A percentile compares a stretch with the other conserved stretches of the same genome.
Evolutionary conservation across 2,888 invertebrate genomes (phyloP).

Genomic region (Hirtodrosophila cameraria): DNA sequence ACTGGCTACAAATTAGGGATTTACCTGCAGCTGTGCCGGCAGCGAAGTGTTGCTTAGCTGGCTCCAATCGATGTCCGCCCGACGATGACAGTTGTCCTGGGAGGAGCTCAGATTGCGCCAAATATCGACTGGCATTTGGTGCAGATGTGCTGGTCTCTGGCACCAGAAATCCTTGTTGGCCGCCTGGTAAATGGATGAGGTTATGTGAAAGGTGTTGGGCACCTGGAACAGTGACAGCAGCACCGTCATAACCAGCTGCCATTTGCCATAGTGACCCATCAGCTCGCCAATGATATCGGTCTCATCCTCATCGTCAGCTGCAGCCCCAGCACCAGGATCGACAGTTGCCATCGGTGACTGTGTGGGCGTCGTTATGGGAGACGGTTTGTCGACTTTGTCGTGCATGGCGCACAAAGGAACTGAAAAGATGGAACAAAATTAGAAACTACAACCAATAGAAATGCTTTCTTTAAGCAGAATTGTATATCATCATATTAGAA

Average conservation of each 20-base stretch:
- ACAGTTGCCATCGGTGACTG: slow-evolving; percentile 52
- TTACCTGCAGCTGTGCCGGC: slow-evolving; percentile 65
- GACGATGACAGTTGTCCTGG: slow-evolving; percentile 86
- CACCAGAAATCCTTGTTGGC: slow-evolving; percentile 89
- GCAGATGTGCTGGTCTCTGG: slow-evolving; percentile 86
- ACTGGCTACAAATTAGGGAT: slow-evolving; percentile 4
- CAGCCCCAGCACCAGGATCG: slow-evolving; percentile 37
- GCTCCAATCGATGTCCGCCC: slow-evolving; percentile 85
- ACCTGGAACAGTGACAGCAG: slow-evolving; percentile 90
- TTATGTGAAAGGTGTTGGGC: slow-evolving; percentile 92
- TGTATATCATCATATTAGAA: too few species aligned
- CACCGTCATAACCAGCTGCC: slow-evolving; percentile 91
- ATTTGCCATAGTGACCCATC: slow-evolving; percentile 90
- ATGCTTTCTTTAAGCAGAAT: too few species aligned
- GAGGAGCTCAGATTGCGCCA: slow-evolving; percentile 90
- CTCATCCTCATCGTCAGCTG: slow-evolving; percentile 83
- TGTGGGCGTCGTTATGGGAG: slow-evolving; percentile 67
- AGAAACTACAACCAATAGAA: not conserved
- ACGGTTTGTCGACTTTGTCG: slow-evolving; percentile 79
- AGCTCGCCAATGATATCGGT: slow-evolving; percentile 88
- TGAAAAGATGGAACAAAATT: slow-evolving; percentile 40
- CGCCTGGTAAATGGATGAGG: slow-evolving; percentile 90
- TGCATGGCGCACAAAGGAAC: slow-evolving; percentile 82
- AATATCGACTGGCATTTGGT: slow-evolving; percentile 85
- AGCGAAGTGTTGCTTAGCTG: slow-evolving; percentile 49